phyloP scores from a whole-genome alignment of 2,888 invertebrate genomes.

The Laothoe populi region DNA sequence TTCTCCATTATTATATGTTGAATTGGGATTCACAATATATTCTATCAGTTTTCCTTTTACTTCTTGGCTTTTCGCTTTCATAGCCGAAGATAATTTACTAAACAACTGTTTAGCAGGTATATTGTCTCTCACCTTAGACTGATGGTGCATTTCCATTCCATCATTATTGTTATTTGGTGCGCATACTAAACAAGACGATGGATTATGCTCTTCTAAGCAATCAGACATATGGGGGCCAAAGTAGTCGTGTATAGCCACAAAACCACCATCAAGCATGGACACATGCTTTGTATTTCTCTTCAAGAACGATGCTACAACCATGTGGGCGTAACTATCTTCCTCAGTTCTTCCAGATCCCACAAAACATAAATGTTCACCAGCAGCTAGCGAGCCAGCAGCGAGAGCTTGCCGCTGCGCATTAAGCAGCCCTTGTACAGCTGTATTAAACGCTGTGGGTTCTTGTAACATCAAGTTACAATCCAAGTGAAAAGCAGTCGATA shows the following conservation, averaged over 20 bases:
- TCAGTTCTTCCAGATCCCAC: conserved; percentile 97
- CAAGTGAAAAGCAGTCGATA: conserved; percentile 98
- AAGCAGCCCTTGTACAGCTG: conserved; percentile 96
- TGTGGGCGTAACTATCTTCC: conserved; percentile 98
- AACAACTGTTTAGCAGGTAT: conserved; percentile 88
- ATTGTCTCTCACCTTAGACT: conserved; percentile 63
- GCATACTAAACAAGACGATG: conserved; percentile 92
- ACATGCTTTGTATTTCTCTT: conserved; percentile 97
- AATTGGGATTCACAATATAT: conserved; percentile 95
- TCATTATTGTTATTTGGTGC: conserved; percentile 80
- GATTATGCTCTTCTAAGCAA: conserved; percentile 94
- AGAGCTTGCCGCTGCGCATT: conserved; percentile 95
- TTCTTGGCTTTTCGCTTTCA: conserved; percentile 96
- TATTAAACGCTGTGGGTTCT: conserved; percentile 97
- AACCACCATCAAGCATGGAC: conserved; percentile 96
- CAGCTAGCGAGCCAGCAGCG: conserved; percentile 93
- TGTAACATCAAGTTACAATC: conserved; percentile 99
- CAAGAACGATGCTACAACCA: conserved; percentile 98
- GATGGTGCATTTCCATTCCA: conserved; percentile 51
- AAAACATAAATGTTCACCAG: conserved; percentile 95
- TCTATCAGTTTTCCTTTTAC: conserved; percentile 96
- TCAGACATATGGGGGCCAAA: conserved; percentile 92
- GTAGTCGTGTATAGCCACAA: conserved; percentile 92
- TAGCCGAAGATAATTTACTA: conserved; percentile 93
- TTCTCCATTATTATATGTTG: conserved; percentile 85